Conservation (phyloP, 2,888 invertebrate species). For the Agriopis aurantiaria region DNA sequence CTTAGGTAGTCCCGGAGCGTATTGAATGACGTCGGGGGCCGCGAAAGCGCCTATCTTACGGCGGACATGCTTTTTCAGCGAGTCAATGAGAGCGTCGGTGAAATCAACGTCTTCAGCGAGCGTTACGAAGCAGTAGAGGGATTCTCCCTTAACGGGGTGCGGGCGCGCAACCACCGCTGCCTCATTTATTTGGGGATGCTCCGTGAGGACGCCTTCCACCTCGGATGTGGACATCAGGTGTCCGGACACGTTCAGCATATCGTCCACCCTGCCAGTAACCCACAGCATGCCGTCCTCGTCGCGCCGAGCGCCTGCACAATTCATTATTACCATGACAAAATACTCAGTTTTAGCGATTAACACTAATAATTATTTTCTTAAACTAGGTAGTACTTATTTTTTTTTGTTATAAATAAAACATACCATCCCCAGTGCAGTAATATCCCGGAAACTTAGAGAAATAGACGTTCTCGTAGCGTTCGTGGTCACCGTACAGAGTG, state of each 20-base stretch:
- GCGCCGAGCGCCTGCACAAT: slow-evolving; percentile 91
- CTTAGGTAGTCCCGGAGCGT: slow-evolving; percentile 97
- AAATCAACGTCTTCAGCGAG: slow-evolving; percentile 92
- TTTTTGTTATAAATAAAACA: neutral
- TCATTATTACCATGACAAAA: neutral
- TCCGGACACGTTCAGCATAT: slow-evolving; percentile 99
- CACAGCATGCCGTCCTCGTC: slow-evolving; percentile 98
- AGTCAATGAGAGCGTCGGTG: slow-evolving; percentile 89
- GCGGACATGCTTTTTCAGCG: slow-evolving; percentile 93
- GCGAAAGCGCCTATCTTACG: slow-evolving; percentile 98
- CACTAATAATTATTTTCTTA: no score
- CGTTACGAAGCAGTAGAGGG: slow-evolving; percentile 98
- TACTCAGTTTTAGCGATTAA: neutral
- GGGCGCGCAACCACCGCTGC: slow-evolving; percentile 98
- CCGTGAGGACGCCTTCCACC: slow-evolving; percentile 93
- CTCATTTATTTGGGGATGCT: slow-evolving; percentile 93
- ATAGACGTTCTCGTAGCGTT: slow-evolving; percentile 95
- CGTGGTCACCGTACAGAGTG: slow-evolving; percentile 96
- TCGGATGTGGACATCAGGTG: slow-evolving; percentile 99
- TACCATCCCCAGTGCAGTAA: slow-evolving; percentile 99
- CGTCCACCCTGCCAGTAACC: slow-evolving; percentile 99
- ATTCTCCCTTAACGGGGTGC: slow-evolving; percentile 98
- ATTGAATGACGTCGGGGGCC: slow-evolving; percentile 96
- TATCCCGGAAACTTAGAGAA: slow-evolving; percentile 98
- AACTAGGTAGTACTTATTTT: neutral